Evolutionary conservation across 2,888 invertebrate genomes (phyloP), one percentile per base, ranked within the genome.

Genomic region (Dexiosoma caninum): DNA sequence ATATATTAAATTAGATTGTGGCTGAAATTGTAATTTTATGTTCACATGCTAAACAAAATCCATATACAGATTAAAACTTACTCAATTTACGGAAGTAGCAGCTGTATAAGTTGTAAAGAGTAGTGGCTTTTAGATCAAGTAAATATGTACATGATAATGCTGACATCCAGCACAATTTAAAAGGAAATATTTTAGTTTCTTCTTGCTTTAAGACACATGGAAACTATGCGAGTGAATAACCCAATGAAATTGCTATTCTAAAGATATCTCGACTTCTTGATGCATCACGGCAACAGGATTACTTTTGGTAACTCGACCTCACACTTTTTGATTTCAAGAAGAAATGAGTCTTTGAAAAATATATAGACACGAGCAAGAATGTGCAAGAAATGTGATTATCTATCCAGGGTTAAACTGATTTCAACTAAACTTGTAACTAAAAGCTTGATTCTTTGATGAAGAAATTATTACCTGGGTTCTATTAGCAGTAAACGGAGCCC

Each of bases 131-230:
- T 37, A 21, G 42, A 46, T 60, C 42, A 67, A 46, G 62, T 67
- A 55, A 46, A 72, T 67, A 67, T 23, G 55, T 69, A n/a, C n/a
- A n/a, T n/a, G 53, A 74, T 69, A 62, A 62, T 55, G 66, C 71
- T 78, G 71, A 67, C 71, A 72, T 72, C 53, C 60, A 60, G 62
- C 16, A 67, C 23, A 69, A 78, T 35, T 35, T 35, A 37, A 53
- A 60, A 27, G 69, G 10, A 23, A n/a, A 2, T 21, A 40, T 35
- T 14, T 44, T 42, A 16, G 19, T 55, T 40, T 51, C 5, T 51
- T 2, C 0, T n/a, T 30, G 37, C 42, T 12, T 8, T 49, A 0
- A 14, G 2, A 46, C 46, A 2, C 8, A 19, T 46, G 1, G 16
- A 23, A 14, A 5, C 27, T n/a, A 14, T n/a, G 16, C 35, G 7